Percentiles rank a stretch among this genome's conserved stretches.
Conservation (phyloP, 1,140 invertebrate species). For the Rhagoletis zephyria region DNA sequence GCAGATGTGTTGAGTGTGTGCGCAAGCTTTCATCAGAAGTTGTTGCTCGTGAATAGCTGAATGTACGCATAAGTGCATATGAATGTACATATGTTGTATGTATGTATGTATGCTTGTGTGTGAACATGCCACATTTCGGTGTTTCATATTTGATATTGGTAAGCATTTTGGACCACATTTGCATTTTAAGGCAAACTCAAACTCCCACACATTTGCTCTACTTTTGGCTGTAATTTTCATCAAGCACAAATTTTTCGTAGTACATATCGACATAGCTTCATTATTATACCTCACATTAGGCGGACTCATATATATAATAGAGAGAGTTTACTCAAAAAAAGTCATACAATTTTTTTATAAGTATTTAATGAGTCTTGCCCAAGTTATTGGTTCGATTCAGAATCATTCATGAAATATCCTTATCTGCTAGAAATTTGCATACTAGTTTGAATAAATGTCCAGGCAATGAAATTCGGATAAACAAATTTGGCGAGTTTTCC, state of each 20-base stretch:
- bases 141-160: constrained; percentile 52
- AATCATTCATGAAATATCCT: no score
- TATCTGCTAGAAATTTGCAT: no score
- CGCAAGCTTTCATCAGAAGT: no score
- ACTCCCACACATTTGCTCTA: neutral
- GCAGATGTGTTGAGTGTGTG: neutral
- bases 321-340: no score
- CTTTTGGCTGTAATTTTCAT: neutral
- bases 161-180: constrained; percentile 40
- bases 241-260: neutral
- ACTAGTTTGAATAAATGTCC: no score
- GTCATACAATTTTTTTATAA: no score
- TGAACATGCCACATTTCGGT: neutral
- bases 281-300: neutral
- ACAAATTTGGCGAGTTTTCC: no score
- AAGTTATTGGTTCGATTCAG: no score
- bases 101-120: no score
- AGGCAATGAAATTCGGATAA: no score
- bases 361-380: no score
- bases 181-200: constrained; percentile 24
- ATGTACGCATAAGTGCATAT: neutral
- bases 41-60: neutral
- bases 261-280: neutral
- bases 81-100: no score
- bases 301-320: neutral